Evolutionary conservation across 2,888 invertebrate species (phyloP).

Genomic region (Ochropacha duplaris): DNA sequence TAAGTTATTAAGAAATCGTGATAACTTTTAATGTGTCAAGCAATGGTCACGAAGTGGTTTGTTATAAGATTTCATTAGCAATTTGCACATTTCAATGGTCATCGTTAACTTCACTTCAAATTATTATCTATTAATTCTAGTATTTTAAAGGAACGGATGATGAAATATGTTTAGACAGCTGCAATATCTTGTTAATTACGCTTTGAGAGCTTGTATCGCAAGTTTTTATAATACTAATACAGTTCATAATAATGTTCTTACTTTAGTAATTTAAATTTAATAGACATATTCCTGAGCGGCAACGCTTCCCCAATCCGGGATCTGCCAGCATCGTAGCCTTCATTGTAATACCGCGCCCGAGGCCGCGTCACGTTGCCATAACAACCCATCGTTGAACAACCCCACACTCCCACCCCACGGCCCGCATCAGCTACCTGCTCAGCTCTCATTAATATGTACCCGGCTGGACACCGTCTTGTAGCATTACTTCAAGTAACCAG

Average conservation of each 20-base stretch:
- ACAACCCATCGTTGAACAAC: constrained; percentile 46
- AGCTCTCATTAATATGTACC: constrained; percentile 79
- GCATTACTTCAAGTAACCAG: constrained; percentile 33
- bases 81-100: not conserved
- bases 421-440: constrained; percentile 55
- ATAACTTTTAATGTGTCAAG: not conserved
- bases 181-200: too few species aligned
- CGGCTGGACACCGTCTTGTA: constrained; percentile 68
- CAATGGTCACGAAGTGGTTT: not conserved
- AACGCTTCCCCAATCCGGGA: constrained; percentile 33
- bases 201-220: too few species aligned
- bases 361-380: constrained; percentile 77
- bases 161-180: too few species aligned
- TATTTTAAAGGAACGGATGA: too few species aligned
- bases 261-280: not conserved
- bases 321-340: constrained; percentile 58
- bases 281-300: constrained; percentile 9
- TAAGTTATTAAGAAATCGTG: not conserved
- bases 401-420: constrained; percentile 32
- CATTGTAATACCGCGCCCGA: constrained; percentile 70
- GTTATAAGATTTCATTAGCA: not conserved
- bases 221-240: too few species aligned
- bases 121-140: not conserved
- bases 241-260: too few species aligned
- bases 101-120: not conserved